These are phyloP conservation scores for Macrophya alboannulata DNA, from an alignment of 2,888 invertebrate genomes.

Conservation along the genomic window DNA sequence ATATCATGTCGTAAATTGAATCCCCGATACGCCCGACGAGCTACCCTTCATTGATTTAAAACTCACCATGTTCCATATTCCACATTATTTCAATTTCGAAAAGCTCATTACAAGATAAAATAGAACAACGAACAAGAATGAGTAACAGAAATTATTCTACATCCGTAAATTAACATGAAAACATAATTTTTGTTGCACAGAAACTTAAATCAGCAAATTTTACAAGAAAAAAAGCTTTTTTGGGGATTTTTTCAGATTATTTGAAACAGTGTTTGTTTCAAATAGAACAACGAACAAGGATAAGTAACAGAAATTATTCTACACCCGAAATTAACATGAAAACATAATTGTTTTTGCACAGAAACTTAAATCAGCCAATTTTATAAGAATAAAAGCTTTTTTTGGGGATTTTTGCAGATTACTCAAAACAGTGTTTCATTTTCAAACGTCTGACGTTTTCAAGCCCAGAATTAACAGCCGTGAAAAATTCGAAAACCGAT, in stretches of 20 bases:
- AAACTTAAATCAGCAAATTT: not conserved
- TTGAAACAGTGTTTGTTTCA: not conserved
- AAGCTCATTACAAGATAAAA: not conserved
- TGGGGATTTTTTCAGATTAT: too few species aligned
- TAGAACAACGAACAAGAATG: not conserved
- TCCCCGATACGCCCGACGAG: not conserved
- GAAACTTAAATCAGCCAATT: not conserved
- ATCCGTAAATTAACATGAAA: not conserved
- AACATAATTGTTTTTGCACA: not conserved
- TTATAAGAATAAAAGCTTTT: not conserved
- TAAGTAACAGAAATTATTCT: not conserved
- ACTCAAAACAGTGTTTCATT: not conserved
- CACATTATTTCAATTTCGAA: not conserved
- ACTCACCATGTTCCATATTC: not conserved
- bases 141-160: not conserved
- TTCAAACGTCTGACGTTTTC: not conserved
- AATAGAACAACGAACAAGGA: not conserved
- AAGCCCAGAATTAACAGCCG: not conserved
- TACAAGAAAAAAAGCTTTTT: not conserved
- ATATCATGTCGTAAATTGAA: not conserved
- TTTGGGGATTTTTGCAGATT: not conserved
- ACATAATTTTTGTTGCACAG: not conserved
- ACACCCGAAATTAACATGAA: not conserved
- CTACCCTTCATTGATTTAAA: not conserved
- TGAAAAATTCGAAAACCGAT: too few species aligned